Evolutionary conservation across 2,113 vertebrate genomes (phyloP), one percentile per base, ranked within the genome.

Genomic region (Epinephelus moara): DNA sequence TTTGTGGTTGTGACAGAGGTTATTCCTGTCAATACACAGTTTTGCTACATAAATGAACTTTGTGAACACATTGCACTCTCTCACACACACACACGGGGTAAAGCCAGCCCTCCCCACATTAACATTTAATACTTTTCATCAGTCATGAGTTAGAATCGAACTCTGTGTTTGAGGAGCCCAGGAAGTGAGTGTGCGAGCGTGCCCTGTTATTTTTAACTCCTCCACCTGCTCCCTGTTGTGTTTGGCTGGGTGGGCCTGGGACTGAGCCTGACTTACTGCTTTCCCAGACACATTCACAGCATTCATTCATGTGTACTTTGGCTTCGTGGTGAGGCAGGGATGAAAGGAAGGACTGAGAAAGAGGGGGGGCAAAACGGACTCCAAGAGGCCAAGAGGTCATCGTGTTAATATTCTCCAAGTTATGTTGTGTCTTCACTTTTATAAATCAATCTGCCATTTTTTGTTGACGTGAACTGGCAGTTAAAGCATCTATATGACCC

Each of bases 251-350:
- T 52, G 33, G 64, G 53, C 57, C 62, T 25, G 23, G 59, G 62
- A 60, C 13, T 0, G 4, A 40, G 72, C 25, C 53, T 21, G 61
- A 84, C 71, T 63, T 55, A 63, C 25, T 80, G 78, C 57, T 75
- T 86, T 81, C 61, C 57, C 76, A 86, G 82, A 90, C 87, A 80
- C 62, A 85, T 93, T 91, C 81, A 82, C 50, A 42, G 70, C 86
- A 89, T 78, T 88, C 87, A 82, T 75, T 87, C 81, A 84, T 82
- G 87, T 92, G 83, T 71, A 61, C 62, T 85, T 74, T 88, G 84
- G 83, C 77, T 56, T 57, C 17, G 42, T 14, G n/a, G 40, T 64
- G 18, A 78, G 23, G 67, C 17, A 19, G 21, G 18, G 53, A 64
- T 37, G n/a, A 81, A 42, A 64, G 40, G 30, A 33, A 27, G 49